Evolutionary conservation across 2,113 vertebrate genomes (phyloP).

Genomic region (Amblyornis subalaris): DNA sequence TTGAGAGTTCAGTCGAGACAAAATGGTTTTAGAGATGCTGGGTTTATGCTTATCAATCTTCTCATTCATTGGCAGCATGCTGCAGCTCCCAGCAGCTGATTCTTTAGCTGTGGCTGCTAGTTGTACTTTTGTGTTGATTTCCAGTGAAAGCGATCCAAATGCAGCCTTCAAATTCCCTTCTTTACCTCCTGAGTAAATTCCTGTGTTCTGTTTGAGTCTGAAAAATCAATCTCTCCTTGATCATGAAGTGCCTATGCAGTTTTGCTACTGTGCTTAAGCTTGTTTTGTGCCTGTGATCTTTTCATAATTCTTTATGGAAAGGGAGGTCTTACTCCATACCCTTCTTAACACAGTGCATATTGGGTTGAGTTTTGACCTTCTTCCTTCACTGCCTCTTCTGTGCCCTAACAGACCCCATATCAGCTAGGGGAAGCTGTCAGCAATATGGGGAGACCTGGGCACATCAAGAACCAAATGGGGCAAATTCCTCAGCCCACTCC

Average conservation of each 20-base stretch:
- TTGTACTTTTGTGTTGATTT: neutral
- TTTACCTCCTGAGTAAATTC: neutral
- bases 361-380: conserved; percentile 55
- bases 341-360: neutral
- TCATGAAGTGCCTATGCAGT: neutral
- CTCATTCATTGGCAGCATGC: neutral
- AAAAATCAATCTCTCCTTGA: neutral
- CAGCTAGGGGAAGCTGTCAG: conserved; percentile 60
- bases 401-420: conserved; percentile 64
- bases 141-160: neutral
- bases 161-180: neutral
- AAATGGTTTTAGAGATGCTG: neutral
- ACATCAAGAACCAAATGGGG: conserved; percentile 58
- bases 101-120: neutral
- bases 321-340: neutral
- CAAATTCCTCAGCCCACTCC: conserved; percentile 41
- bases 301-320: conserved; percentile 16
- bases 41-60: neutral
- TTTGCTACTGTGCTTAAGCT: neutral
- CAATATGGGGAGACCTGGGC: conserved; percentile 63
- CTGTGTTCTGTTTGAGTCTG: neutral
- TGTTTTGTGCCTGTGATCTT: conserved; percentile 21
- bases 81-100: neutral
- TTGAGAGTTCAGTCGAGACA: neutral
- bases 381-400: conserved; percentile 64